Conservation (phyloP, 2,888 invertebrate genomes). For the Lithophane semibrunnea region DNA sequence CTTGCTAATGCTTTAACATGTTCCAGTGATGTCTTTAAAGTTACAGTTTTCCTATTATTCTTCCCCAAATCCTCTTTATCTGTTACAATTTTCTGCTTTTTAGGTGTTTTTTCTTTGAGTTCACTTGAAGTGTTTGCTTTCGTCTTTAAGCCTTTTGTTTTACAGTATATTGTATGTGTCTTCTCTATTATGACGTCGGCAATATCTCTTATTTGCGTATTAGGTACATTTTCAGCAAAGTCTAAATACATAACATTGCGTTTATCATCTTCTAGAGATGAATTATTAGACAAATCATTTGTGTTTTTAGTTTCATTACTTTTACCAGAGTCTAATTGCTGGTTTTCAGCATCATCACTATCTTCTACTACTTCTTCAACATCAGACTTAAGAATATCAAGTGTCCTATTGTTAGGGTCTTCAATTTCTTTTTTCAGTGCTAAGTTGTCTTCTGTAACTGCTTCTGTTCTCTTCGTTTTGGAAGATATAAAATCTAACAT, state of each 20-base stretch:
- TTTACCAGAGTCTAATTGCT: constrained; percentile 4
- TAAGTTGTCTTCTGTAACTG: constrained; percentile 11
- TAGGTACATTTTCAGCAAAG: constrained; percentile 79
- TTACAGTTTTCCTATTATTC: constrained; percentile 78
- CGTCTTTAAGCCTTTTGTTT: constrained; percentile 69
- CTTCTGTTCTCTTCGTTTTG: constrained; percentile 75
- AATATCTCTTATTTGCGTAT: constrained; percentile 84
- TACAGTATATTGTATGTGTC: constrained; percentile 79
- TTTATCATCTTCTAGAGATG: constrained; percentile 44
- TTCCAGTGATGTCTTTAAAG: constrained; percentile 85
- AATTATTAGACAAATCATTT: constrained; percentile 6
- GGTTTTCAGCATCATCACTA: constrained; percentile 14
- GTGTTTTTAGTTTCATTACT: constrained; percentile 9
- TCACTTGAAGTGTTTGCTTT: constrained; percentile 65
- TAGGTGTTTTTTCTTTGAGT: constrained; percentile 63
- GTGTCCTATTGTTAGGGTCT: constrained; percentile 25
- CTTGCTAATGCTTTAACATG: constrained; percentile 81
- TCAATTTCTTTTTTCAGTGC: constrained; percentile 6
- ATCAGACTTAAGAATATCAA: constrained; percentile 35
- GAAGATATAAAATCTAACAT: constrained; percentile 80
- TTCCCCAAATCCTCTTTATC: constrained; percentile 85
- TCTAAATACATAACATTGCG: constrained; percentile 81
- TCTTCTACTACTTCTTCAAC: constrained; percentile 33
- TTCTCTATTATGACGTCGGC: constrained; percentile 79
- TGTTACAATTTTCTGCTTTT: constrained; percentile 76